Evolutionary conservation across 2,113 vertebrate genomes (phyloP).

Genomic region (Platanista minor): DNA sequence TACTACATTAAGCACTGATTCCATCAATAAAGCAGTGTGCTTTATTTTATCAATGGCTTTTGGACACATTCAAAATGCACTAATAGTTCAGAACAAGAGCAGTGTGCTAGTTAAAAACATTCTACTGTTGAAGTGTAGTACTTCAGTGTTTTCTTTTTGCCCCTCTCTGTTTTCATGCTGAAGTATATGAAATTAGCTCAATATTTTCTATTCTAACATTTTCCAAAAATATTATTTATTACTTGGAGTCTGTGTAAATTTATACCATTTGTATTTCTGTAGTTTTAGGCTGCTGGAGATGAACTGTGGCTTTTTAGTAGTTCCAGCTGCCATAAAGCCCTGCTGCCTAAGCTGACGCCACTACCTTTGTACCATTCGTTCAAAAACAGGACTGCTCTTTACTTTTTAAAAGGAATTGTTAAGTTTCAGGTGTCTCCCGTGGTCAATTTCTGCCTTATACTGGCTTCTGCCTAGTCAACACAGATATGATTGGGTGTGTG

Average conservation of each 20-base stretch:
- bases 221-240: background rate
- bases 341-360: background rate
- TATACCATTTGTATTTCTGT: background rate
- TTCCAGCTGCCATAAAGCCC: background rate
- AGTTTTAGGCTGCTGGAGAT: background rate
- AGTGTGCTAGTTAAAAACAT: background rate
- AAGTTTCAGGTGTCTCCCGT: background rate
- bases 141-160: background rate
- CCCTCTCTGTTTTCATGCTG: background rate
- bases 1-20: background rate
- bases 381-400: background rate
- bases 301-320: background rate
- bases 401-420: background rate
- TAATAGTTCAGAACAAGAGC: background rate
- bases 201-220: background rate
- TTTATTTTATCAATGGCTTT: background rate
- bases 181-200: background rate
- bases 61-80: background rate
- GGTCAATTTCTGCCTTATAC: background rate
- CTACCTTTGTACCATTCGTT: background rate
- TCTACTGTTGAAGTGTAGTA: background rate
- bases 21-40: background rate
- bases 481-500: too few species aligned
- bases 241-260: background rate
- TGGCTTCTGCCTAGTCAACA: background rate